These are phyloP conservation scores for Anhinga rufa DNA, from an alignment of 2,113 vertebrate species.

Conservation along the genomic window DNA sequence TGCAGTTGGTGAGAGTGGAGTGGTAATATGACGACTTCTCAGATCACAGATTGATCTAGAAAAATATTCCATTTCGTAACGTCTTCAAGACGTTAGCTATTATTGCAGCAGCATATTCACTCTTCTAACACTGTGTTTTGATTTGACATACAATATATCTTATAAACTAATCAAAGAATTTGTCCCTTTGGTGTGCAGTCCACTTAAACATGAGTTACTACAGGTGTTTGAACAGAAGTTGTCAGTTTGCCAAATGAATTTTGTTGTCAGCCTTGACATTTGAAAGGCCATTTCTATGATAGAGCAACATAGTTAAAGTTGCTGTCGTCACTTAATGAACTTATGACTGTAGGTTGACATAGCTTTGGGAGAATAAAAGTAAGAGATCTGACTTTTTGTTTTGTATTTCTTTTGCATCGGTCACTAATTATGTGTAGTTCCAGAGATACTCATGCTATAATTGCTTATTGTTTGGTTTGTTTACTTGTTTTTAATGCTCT, in stretches of 20 bases:
- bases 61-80: conserved; percentile 26
- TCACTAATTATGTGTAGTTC: background rate
- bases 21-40: background rate
- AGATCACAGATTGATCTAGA: conserved; percentile 9
- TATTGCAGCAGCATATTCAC: background rate
- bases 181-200: background rate
- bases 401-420: background rate
- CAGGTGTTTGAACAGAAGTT: conserved; percentile 10
- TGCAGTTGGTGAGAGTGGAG: background rate
- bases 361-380: background rate
- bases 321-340: background rate
- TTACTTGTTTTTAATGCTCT: background rate
- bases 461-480: conserved; percentile 10
- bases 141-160: conserved; percentile 12
- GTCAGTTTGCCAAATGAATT: background rate
- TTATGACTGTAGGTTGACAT: background rate
- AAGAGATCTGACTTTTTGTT: background rate
- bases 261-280: conserved; percentile 8
- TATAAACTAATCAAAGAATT: conserved; percentile 27
- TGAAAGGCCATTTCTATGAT: background rate
- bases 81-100: background rate
- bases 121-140: background rate
- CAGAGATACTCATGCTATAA: background rate
- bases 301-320: background rate
- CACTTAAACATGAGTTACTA: background rate